Conservation (phyloP, 2,888 invertebrate genomes). For the Apotomis turbidana region DNA sequence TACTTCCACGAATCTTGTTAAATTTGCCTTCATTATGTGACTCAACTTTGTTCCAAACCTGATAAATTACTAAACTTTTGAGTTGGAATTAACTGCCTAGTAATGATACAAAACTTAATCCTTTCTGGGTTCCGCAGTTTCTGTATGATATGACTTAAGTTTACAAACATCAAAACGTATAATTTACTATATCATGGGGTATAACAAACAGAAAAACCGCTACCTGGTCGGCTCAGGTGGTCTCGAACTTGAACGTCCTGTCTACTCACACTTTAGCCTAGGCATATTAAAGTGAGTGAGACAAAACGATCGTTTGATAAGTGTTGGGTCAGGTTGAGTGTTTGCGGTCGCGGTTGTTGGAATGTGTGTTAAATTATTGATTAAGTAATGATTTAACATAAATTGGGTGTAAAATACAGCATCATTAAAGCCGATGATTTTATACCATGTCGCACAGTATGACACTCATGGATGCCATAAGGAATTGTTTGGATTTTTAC, state of each 20-base stretch:
- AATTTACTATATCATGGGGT: conserved; percentile 38
- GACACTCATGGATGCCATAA: no score
- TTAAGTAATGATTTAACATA: conserved; percentile 6
- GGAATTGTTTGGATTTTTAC: no score
- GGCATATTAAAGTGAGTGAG: background rate
- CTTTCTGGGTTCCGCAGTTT: background rate
- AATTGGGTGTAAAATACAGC: conserved; percentile 13
- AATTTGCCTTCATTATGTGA: background rate
- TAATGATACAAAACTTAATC: background rate
- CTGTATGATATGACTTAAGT: conserved; percentile 3
- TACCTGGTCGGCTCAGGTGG: conserved; percentile 51
- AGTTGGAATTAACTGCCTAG: background rate
- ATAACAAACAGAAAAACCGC: conserved; percentile 46
- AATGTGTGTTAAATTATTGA: conserved; percentile 22
- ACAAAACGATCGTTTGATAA: conserved; percentile 11
- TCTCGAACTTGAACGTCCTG: conserved; percentile 3
- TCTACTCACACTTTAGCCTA: background rate
- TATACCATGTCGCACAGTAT: no score
- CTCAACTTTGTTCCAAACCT: background rate
- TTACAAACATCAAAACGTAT: conserved; percentile 31
- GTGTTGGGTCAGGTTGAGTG: conserved; percentile 2
- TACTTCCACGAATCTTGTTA: conserved; percentile 6
- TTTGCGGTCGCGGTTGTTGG: conserved; percentile 8
- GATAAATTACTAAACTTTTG: background rate
- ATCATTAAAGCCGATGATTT: background rate